These are phyloP conservation scores for Aspiorhynchus laticeps DNA, from an alignment of 2,113 vertebrate species.

Conservation along the genomic window DNA sequence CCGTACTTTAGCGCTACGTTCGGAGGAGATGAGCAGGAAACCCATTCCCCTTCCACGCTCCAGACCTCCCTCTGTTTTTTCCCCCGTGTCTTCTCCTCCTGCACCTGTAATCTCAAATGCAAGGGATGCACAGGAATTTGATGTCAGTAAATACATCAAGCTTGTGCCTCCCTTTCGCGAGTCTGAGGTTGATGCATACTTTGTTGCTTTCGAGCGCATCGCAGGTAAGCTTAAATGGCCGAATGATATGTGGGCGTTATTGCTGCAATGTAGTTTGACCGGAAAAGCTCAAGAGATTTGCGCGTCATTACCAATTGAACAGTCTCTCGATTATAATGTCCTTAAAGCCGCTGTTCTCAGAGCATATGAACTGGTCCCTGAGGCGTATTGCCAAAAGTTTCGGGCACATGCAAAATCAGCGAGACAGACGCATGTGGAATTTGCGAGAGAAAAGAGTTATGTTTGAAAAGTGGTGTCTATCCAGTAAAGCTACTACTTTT, in stretches of 20 bases:
- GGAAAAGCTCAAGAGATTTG: not conserved
- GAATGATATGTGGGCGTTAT: not conserved
- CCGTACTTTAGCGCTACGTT: not conserved
- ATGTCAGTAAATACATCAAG: no score
- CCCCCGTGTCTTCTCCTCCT: not conserved
- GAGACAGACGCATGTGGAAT: not conserved
- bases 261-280: not conserved
- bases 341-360: not conserved
- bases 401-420: not conserved
- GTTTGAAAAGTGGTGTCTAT: conserved; percentile 31
- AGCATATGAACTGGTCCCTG: conserved; percentile 19
- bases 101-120: no score
- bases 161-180: conserved; percentile 19
- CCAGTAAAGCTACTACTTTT: not conserved
- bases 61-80: not conserved
- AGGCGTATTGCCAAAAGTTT: not conserved
- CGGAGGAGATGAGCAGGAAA: not conserved
- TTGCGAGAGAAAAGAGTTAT: not conserved
- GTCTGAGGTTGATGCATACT: not conserved
- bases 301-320: not conserved
- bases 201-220: not conserved
- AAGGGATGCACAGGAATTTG: no score
- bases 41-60: not conserved
- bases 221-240: not conserved
- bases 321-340: not conserved